These are phyloP conservation scores for Rhyacichthys aspro DNA, from an alignment of 2,797 vertebrate species.

Conservation along the genomic window DNA sequence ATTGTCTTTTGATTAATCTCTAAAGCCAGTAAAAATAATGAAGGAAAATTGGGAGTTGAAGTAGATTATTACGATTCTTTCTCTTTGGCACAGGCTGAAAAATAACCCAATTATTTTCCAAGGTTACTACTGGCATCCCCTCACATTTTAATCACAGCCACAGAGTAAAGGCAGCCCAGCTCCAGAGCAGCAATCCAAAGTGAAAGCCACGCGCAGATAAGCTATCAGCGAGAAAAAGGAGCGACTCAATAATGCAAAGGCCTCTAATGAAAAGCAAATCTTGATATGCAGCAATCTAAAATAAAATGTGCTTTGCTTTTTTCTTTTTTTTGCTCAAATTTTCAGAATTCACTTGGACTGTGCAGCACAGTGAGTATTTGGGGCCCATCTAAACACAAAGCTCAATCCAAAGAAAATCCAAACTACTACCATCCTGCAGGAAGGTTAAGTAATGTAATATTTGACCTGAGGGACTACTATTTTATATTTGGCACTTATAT, in stretches of 20 bases:
- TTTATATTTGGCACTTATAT: too few relatives aligned
- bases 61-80: slow-evolving; percentile 63
- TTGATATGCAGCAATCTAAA: slow-evolving; percentile 45
- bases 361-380: too few relatives aligned
- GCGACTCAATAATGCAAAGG: slow-evolving; percentile 60
- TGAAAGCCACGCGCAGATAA: slow-evolving; percentile 33
- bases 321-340: slow-evolving; percentile 4
- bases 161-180: slow-evolving; percentile 31
- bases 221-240: slow-evolving; percentile 30
- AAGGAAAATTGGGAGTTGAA: slow-evolving; percentile 45
- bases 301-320: slow-evolving; percentile 33
- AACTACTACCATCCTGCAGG: too few relatives aligned
- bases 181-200: slow-evolving; percentile 33
- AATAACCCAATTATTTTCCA: slow-evolving; percentile 70
- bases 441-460: too few relatives aligned
- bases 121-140: slow-evolving; percentile 50
- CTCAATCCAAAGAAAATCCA: too few relatives aligned
- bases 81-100: slow-evolving; percentile 58
- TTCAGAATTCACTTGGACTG: too few relatives aligned
- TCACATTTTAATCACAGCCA: slow-evolving; percentile 57
- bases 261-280: slow-evolving; percentile 47
- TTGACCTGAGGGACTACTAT: too few relatives aligned
- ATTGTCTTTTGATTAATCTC: slow-evolving; percentile 55
- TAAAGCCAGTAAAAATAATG: slow-evolving; percentile 56
- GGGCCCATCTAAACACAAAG: too few relatives aligned